Evolutionary conservation across 2,888 invertebrate genomes (phyloP).

Genomic region (Parapristionchus giblindavisi): DNA sequence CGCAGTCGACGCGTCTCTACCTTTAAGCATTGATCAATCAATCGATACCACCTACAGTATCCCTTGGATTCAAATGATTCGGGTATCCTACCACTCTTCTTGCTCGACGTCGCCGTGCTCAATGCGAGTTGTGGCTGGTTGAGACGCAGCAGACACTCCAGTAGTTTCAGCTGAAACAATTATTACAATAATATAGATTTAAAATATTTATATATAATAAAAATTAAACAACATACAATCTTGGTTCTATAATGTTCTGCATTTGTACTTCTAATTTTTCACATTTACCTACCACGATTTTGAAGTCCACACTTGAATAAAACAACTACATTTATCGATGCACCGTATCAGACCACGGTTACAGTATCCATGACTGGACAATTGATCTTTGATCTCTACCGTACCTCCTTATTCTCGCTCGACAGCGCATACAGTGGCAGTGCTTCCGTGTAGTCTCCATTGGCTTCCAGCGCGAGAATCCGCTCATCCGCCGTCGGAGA

Average conservation of each 20-base stretch:
- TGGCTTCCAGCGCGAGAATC: constrained; percentile 46
- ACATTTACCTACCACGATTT: too few species aligned
- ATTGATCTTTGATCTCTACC: background rate
- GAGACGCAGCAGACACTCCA: constrained; percentile 30
- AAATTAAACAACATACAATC: too few species aligned
- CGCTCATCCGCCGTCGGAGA: constrained; percentile 40
- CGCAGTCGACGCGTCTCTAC: constrained; percentile 3
- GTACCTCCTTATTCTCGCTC: constrained; percentile 42
- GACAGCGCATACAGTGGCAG: constrained; percentile 40
- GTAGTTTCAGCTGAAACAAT: constrained; percentile 30
- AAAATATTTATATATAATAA: too few species aligned
- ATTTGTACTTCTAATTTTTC: too few species aligned
- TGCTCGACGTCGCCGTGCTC: constrained; percentile 26
- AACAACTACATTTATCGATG: too few species aligned
- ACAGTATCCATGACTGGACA: too few species aligned
- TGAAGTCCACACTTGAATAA: too few species aligned
- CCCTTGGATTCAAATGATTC: background rate
- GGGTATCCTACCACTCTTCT: background rate
- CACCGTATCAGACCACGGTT: too few species aligned
- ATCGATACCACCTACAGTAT: background rate
- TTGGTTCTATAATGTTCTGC: too few species aligned
- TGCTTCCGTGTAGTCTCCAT: constrained; percentile 47
- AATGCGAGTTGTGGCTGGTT: constrained; percentile 37
- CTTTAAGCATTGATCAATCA: too few species aligned
- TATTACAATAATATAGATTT: background rate